Conservation (phyloP, 1,140 invertebrate species). For the Lamellibrachia luymesi region DNA sequence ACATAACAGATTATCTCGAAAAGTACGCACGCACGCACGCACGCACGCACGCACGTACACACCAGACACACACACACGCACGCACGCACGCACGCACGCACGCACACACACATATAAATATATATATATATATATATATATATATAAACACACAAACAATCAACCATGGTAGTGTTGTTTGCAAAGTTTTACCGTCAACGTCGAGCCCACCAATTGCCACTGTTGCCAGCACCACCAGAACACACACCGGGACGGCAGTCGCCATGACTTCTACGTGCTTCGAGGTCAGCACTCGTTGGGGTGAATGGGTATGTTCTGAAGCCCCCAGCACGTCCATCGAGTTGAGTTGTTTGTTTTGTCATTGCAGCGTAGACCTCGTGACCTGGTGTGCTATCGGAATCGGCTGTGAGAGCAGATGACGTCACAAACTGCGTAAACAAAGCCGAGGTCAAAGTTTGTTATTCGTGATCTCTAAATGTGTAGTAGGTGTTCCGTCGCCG, state of each 20-base stretch:
- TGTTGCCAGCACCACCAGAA: neutral
- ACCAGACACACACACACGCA: no score
- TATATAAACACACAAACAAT: neutral
- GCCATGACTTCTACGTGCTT: neutral
- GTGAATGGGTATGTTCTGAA: neutral
- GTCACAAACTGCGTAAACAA: neutral
- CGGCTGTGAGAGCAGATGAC: neutral
- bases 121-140: no score
- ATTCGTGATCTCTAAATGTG: neutral
- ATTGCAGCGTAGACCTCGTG: neutral
- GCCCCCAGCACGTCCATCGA: neutral
- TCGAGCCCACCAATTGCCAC: neutral
- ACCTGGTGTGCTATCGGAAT: neutral
- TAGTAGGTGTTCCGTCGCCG: no score
- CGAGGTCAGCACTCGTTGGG: neutral
- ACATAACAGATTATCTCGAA: no score
- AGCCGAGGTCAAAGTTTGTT: neutral
- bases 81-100: neutral
- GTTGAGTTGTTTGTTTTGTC: neutral
- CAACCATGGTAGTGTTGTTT: neutral
- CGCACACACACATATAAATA: no score
- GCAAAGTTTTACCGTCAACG: neutral
- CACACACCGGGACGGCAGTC: neutral
- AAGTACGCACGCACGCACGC: constrained; percentile 11
- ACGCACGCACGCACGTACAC: neutral